Conservation (phyloP, 2,797 vertebrate genomes). For the Peromyscus melanophrys region DNA sequence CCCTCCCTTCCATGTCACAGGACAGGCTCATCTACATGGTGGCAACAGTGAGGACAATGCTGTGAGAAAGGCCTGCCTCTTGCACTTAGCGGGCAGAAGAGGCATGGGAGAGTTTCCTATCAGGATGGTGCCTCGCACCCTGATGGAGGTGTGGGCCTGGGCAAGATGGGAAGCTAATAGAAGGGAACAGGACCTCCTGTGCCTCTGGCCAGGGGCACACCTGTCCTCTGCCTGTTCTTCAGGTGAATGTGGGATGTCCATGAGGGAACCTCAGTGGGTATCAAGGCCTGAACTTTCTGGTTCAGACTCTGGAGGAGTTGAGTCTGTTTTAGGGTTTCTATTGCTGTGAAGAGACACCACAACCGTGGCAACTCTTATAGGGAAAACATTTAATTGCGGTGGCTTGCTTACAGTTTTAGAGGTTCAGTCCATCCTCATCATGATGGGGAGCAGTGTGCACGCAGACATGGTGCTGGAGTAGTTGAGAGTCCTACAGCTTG, state of each 20-base stretch:
- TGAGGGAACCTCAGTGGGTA: neutral
- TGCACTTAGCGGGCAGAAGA: neutral
- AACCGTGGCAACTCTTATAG: neutral
- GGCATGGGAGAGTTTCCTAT: accelerated
- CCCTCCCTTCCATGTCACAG: too few relatives aligned
- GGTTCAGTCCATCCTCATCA: neutral
- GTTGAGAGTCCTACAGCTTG: neutral
- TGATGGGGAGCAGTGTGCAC: neutral
- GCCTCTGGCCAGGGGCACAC: accelerated
- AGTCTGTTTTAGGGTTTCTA: neutral
- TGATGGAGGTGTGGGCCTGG: accelerated
- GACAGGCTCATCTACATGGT: neutral
- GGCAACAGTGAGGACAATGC: neutral
- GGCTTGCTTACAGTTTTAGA: neutral
- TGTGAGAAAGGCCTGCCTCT: neutral
- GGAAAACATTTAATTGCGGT: neutral
- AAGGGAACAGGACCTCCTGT: accelerated
- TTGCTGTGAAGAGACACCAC: neutral
- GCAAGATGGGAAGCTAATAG: neutral
- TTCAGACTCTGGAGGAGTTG: neutral
- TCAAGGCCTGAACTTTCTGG: accelerated
- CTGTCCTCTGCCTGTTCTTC: neutral
- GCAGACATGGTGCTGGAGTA: neutral
- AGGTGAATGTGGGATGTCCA: neutral
- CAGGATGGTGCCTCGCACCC: accelerated